Base-by-base conservation (phyloP, 2,113 vertebrate genomes). In the Pterocles orientalis region DNA sequence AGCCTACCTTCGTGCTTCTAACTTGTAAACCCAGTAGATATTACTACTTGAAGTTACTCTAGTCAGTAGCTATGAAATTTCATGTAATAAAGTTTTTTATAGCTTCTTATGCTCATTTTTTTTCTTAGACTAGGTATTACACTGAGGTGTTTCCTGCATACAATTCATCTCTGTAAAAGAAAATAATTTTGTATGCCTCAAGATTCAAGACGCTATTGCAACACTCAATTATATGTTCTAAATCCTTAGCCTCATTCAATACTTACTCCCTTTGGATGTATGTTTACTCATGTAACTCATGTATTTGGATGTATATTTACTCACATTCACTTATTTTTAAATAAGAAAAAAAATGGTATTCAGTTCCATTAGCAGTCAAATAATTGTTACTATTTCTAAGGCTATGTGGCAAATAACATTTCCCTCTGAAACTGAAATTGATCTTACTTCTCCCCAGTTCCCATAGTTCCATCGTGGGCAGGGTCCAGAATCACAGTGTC, bases 391-490 rank as follows among this genome's bases (percentile, higher is more conserved):
- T 70, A 20, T 60, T 77, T 88, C 64, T 75, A 66, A 86, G 29
- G 7, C 62, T 36, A 23, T 24, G 6, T 10, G n/a, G 36, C 33
- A 70, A 84, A 71, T 33, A 68, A 6, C 15, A 11, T 34, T 77
- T 41, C 28, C 57, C 4, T 57, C 81, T 77, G 43, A 81, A 97
- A 88, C 10, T 50, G 3, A 95, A 95, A 86, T 57, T 57, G 7
- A 58, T 81, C 98, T 98, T 97, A 99, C 99, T 97, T 99, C 99
- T 97, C 99, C 99, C 99, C 99, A 99, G 90, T 96, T 98, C 23
- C 99, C 98, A 7, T 98, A 99, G 97, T 98, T 99, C 99, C 99
- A 99, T 68, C 95, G 98, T 26, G 99, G 99, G 90, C 99, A 99
- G 26, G 99, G 98, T 71, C 99, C 99, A 18, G 98, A 98, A 94